Conservation (phyloP, 2,888 invertebrate genomes). For the Stenodema calcarata region DNA sequence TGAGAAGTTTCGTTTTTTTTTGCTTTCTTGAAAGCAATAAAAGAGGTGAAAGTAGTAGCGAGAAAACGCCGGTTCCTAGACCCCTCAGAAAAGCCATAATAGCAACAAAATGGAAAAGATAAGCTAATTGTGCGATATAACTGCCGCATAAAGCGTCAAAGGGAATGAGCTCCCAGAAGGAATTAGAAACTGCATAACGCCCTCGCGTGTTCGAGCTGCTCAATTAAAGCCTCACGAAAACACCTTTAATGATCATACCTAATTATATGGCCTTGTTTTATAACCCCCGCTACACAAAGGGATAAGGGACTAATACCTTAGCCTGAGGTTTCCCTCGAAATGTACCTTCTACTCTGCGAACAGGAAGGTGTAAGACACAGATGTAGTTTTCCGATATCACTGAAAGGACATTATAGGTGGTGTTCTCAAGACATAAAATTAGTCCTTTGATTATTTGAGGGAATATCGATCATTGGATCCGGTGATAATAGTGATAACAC, state of each 20-base stretch:
- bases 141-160: constrained; percentile 27
- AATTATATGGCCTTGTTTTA: constrained; percentile 44
- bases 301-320: background rate
- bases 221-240: constrained; percentile 40
- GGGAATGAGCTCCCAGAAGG: constrained; percentile 22
- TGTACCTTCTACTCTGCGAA: too few relatives aligned
- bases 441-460: too few relatives aligned
- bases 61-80: background rate
- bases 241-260: constrained; percentile 44
- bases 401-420: too few relatives aligned
- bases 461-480: too few relatives aligned
- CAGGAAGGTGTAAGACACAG: too few relatives aligned
- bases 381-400: too few relatives aligned
- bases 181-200: constrained; percentile 43
- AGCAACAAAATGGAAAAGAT: constrained; percentile 22
- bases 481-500: too few relatives aligned
- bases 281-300: background rate
- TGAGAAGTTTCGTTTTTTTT: background rate
- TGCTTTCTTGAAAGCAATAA: background rate
- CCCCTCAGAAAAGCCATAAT: background rate
- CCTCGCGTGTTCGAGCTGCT: constrained; percentile 19
- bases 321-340: background rate
- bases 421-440: too few relatives aligned
- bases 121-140: constrained; percentile 39
- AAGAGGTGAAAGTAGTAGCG: background rate